phyloP scores from a whole-genome alignment of 2,888 invertebrate species.

The Rhynchonema sp. region DNA sequence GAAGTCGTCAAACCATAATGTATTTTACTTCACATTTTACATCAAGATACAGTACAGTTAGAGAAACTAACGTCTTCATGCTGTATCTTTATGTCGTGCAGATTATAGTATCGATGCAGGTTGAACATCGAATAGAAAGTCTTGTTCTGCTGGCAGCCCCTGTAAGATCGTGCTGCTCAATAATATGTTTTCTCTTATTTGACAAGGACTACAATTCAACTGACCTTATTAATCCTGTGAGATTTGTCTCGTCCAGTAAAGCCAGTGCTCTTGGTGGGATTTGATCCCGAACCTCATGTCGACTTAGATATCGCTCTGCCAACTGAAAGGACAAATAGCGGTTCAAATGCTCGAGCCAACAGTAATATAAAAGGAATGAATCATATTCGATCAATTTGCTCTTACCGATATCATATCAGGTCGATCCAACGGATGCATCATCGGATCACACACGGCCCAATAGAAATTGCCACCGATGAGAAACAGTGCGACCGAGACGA shows the following conservation, averaged over 20 bases:
- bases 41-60: not conserved
- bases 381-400: no score
- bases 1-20: not conserved
- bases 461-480: constrained; percentile 18
- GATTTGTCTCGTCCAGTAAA: not conserved
- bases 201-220: no score
- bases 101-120: constrained; percentile 10
- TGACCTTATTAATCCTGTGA: constrained; percentile 5
- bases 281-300: not conserved
- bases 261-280: not conserved
- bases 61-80: not conserved
- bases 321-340: not conserved
- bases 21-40: not conserved
- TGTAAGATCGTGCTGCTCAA: no score
- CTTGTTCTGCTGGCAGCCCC: constrained; percentile 18
- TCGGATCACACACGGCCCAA: constrained; percentile 19
- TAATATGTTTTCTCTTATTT: no score
- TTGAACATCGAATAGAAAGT: constrained; percentile 21
- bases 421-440: constrained; percentile 16
- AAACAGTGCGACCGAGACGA: constrained; percentile 14
- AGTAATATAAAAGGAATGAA: no score
- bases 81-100: not conserved
- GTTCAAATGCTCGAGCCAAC: no score
- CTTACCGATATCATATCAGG: constrained; percentile 19
- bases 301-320: not conserved